Evolutionary conservation across 2,888 invertebrate genomes (phyloP), one percentile per base, ranked within the genome.

Genomic region (Spisula subtruncata): DNA sequence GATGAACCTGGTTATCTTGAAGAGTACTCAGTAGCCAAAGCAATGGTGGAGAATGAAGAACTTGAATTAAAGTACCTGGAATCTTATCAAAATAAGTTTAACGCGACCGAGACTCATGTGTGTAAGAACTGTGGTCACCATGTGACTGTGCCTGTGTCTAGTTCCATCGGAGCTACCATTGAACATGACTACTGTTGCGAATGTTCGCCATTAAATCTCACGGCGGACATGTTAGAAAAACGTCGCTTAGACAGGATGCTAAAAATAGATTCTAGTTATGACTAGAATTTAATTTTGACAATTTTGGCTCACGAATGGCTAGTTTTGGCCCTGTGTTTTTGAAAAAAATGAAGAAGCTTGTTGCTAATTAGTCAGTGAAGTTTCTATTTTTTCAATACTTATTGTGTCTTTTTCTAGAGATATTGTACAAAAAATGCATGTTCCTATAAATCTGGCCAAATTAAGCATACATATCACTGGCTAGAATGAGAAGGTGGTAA

Each of bases 151-250:
- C 75, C 79, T 56, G 81, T 60, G 41, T 60, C 85, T 5, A 66
- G 54, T 12, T 35, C 75, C 8, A 29, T 25, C 79, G 81, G 51
- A 14, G 16, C 51, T 0, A 41, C 51, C 46, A 48, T 89, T 18
- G 83, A 90, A 35, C 92, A 92, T 90, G 92, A 92, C 32, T 91
- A 54, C 85, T 92, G 90, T 56, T 83, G 71, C 14, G 80, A 89
- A 20, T 92, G 91, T 35, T 92, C 91, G 66, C 93, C 92, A 12
- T 60, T 92, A 10, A 85, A 91, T 54, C 80, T 92, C 12, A 90
- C 92, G 18, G 81, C 89, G 14, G 93, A 93, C 16, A 83, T 87
- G 81, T 60, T 93, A 14, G 92, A 92, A 82, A 89, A 80, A 48
- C 83, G 51, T 54, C 60, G 91, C 35, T 4, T 86, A 5, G 80